Percentiles rank a stretch among this genome's conserved stretches.
Evolutionary conservation across 2,797 vertebrate species (phyloP).

Genomic region (Notolepis coatsorum): DNA sequence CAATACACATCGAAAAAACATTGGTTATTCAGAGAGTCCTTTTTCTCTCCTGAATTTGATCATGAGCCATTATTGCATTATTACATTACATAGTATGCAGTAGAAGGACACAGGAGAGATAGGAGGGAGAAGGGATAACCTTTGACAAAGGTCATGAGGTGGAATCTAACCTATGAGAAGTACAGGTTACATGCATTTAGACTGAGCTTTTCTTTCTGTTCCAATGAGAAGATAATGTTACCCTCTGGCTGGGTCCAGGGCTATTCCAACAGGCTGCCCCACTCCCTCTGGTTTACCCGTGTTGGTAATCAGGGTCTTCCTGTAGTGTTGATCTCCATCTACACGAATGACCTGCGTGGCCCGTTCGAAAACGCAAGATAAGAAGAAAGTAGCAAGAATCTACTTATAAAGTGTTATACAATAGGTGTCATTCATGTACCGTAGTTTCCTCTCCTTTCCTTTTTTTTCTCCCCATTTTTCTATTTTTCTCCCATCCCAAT

Average conservation of each 20-base stretch:
- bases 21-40: too few species aligned
- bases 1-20: too few species aligned
- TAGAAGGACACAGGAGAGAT: too few species aligned
- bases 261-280: conserved; percentile 75
- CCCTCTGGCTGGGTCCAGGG: conserved; percentile 79
- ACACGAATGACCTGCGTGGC: conserved; percentile 75
- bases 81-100: too few species aligned
- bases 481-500: too few species aligned
- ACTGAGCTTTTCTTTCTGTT: background rate
- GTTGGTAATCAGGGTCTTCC: conserved; percentile 75
- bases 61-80: too few species aligned
- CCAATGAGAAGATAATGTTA: conserved; percentile 42
- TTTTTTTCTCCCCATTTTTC: too few species aligned
- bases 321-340: conserved; percentile 76
- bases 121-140: background rate
- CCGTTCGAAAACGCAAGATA: background rate
- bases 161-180: too few species aligned
- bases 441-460: too few species aligned
- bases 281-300: conserved; percentile 76
- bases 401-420: background rate
- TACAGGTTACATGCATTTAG: too few species aligned
- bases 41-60: too few species aligned
- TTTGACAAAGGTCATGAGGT: background rate
- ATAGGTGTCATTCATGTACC: too few species aligned
- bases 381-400: background rate